Evolutionary conservation across 2,888 invertebrate species (phyloP).

Genomic region (Nymphalis urticae): DNA sequence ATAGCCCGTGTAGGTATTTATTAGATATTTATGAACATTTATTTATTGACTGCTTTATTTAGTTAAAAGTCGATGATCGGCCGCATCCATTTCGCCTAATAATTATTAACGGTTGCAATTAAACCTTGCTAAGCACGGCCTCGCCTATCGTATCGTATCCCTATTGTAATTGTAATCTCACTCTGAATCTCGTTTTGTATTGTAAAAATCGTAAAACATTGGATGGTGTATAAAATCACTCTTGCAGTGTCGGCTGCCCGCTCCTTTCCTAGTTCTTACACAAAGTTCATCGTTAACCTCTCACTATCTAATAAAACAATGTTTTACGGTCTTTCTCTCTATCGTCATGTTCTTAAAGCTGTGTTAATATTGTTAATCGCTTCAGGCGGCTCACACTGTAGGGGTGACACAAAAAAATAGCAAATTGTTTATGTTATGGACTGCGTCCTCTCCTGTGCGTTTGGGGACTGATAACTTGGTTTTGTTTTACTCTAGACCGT

Average conservation of each 20-base stretch:
- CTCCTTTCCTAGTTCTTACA: constrained; percentile 16
- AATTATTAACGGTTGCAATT: constrained; percentile 73
- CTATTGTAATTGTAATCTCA: constrained; percentile 76
- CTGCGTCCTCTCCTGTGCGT: constrained; percentile 51
- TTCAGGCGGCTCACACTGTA: constrained; percentile 51
- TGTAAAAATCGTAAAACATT: constrained; percentile 75
- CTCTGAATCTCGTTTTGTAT: constrained; percentile 70
- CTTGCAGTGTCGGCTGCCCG: constrained; percentile 49
- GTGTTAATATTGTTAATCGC: constrained; percentile 29
- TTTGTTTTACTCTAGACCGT: constrained; percentile 64
- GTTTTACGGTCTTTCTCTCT: constrained; percentile 14
- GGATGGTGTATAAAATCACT: constrained; percentile 70
- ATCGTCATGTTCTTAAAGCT: constrained; percentile 3
- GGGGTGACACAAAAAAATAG: constrained; percentile 72
- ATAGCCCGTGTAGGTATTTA: constrained; percentile 82
- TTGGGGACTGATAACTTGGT: constrained; percentile 44
- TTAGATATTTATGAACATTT: constrained; percentile 83
- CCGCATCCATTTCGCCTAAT: constrained; percentile 67
- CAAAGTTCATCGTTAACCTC: constrained; percentile 15
- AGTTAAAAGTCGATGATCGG: constrained; percentile 69
- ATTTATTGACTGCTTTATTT: constrained; percentile 82
- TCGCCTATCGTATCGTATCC: constrained; percentile 63
- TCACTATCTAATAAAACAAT: constrained; percentile 21
- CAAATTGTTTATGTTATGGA: constrained; percentile 62
- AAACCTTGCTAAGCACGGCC: constrained; percentile 78